Base-by-base conservation (phyloP, 2,888 invertebrate genomes). In the Campoletis raptor region DNA sequence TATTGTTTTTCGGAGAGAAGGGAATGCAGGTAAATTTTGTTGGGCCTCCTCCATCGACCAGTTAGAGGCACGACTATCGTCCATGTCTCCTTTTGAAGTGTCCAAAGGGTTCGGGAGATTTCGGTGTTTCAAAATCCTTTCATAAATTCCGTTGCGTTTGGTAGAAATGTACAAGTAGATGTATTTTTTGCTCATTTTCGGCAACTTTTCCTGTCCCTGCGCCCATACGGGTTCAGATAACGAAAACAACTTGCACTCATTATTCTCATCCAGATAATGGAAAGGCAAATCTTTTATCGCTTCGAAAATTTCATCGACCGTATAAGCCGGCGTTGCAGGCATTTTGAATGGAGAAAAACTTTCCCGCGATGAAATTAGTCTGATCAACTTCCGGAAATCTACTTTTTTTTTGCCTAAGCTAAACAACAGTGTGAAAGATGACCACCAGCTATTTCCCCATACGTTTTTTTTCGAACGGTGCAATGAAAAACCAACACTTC, bases 261-360 rank as follows among this genome's bases (percentile, higher is more conserved):
- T 8, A 18, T 18, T 18, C 21, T 54, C 3, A 54, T 54, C 21
- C 18, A n/a, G 15, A 7, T 54, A 8, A 54, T 54, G 64, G 54
- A 21, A 54, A 24, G 36, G 54, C 36, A 83, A 79, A 48, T 70
- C 61, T 73, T 54, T 48, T 64, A 36, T 64, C 12, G 15, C 24
- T 30, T 64, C 9, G 9, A 36, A 64, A 24, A 64, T 24, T 64
- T 64, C 64, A 9, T 36, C 12, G 3, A 64, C 0, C 18, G 54
- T 54, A 18, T 54, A 54, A 7, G 21, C 21, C 18, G 54, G 54
- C 21, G n/a, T 8, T 54, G 21, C 18, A 7, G 54, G 54, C 21
- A 54, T 61, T 37, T 36, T 67, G 6, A 37, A 37, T 37, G 3
- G 6, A 37, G 37, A 37, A 37, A 18, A 18, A 18, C 18, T 52